Evolutionary conservation across 30 jellyfish, hydroid and myxozoan genomes (phyloP), one percentile per base, ranked within the genome.

Genomic region (Aurelia aurita): DNA sequence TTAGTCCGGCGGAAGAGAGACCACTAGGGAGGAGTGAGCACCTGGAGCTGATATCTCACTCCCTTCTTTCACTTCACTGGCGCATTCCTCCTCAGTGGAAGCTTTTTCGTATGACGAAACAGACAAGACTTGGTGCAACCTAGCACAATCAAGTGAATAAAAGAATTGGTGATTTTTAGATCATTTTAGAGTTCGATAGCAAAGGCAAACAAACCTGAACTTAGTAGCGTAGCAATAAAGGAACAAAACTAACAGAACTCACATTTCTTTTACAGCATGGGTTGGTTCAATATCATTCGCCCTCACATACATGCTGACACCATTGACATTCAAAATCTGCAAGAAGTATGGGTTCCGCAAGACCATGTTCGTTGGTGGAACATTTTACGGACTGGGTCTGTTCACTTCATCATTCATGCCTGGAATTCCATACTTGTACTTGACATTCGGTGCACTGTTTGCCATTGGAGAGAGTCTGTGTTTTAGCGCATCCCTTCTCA

Each of bases 241-340:
- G 51, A 39, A 39, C 16, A 39, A 39, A 45, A 35, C 69, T 12
- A 54, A 68, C 2, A 15, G 10, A 29, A 23, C 43, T 55, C 8
- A 28, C 59, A 23, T 31, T 82, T 54, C 71, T 29, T 28, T 45
- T 35, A 55, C 83, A 92, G 98, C 98, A 23, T 92, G 98, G 98
- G 95, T 89, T 47, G 98, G 97, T 0, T 92, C 98, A 31, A 61
- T 92, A 10, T 92, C 98, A 13, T 85, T 83, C 60, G 89, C 97
- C 68, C 53, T 86, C 87, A 74, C 96, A 39, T 90, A 80, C 87
- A 88, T 90, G 85, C 87, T 93, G 77, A 84, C 97, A 54, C 94
- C 97, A 31, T 62, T 90, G 46, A 83, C 97, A n/a, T 90, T 90
- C 87, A 87, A 90, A 51, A 66, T 90, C 72, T 82, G 89, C 85